phyloP scores from a whole-genome alignment of 2,888 invertebrate genomes.

The Drosophila rellima region DNA sequence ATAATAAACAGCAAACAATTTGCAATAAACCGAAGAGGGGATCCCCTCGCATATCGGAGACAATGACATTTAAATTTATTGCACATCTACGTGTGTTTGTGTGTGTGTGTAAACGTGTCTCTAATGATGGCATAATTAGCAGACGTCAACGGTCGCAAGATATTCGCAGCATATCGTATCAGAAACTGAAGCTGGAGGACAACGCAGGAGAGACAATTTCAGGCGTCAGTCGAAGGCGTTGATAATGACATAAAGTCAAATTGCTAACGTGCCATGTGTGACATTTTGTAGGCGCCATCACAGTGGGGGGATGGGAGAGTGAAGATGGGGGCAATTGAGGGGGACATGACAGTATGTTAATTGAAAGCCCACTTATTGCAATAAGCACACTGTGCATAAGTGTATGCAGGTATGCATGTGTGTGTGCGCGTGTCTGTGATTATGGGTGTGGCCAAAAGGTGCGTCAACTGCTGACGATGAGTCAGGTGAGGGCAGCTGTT shows the following conservation, averaged over 20 bases:
- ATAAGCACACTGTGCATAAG: constrained; percentile 42
- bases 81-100: constrained; percentile 29
- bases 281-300: constrained; percentile 12
- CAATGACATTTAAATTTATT: constrained; percentile 61
- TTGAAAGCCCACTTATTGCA: constrained; percentile 77
- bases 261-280: constrained; percentile 45
- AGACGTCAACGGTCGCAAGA: constrained; percentile 62
- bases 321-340: not conserved
- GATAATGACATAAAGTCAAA: constrained; percentile 78
- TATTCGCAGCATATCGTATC: constrained; percentile 15
- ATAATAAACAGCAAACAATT: constrained; percentile 67
- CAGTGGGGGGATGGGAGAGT: not conserved
- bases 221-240: constrained; percentile 45
- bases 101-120: constrained; percentile 34
- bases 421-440: constrained; percentile 11
- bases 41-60: constrained; percentile 37
- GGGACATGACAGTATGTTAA: constrained; percentile 57
- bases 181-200: constrained; percentile 17
- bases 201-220: constrained; percentile 11
- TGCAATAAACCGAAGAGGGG: constrained; percentile 28
- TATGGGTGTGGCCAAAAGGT: constrained; percentile 24
- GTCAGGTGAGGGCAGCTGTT: constrained; percentile 13
- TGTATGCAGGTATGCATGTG: constrained; percentile 14
- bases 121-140: constrained; percentile 83
- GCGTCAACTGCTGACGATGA: constrained; percentile 26